A percentile compares a stretch with the other conserved stretches of the same genome.
Conservation (phyloP, 1,140 invertebrate species). For the Drosophila elegans region DNA sequence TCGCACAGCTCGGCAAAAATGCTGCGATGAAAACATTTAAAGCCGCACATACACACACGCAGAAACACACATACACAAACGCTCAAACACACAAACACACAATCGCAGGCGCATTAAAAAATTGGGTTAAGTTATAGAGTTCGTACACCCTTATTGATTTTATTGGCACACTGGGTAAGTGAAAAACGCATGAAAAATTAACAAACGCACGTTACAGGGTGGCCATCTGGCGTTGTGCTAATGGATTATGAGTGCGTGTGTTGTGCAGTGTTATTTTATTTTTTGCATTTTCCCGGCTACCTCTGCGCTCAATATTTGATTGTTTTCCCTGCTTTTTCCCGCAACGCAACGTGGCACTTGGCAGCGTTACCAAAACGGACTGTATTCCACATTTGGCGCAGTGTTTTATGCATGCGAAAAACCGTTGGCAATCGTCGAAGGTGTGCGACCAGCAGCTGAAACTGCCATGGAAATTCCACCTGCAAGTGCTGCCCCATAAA, state of each 20-base stretch:
- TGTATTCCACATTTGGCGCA: conserved; percentile 33
- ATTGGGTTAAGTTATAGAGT: conserved; percentile 65
- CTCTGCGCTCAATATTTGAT: conserved; percentile 63
- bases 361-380: conserved; percentile 42
- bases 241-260: conserved; percentile 73
- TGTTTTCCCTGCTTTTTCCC: conserved; percentile 54
- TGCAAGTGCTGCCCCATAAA: conserved; percentile 37
- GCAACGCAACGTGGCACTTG: conserved; percentile 31
- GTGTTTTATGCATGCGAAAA: conserved; percentile 43
- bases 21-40: conserved; percentile 51
- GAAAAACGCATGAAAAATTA: conserved; percentile 64
- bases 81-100: no score
- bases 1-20: conserved; percentile 16
- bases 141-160: conserved; percentile 40
- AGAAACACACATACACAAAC: no score
- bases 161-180: conserved; percentile 38
- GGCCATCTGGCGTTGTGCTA: conserved; percentile 65
- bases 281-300: conserved; percentile 32
- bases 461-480: conserved; percentile 9
- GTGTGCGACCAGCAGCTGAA: conserved; percentile 43
- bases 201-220: conserved; percentile 47
- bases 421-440: conserved; percentile 39
- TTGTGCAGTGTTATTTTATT: conserved; percentile 47
- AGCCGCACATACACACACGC: conserved; percentile 18
- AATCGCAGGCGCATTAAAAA: conserved; percentile 41